phyloP scores from a whole-genome alignment of 2,888 invertebrate species.

The Chesias legatella region DNA sequence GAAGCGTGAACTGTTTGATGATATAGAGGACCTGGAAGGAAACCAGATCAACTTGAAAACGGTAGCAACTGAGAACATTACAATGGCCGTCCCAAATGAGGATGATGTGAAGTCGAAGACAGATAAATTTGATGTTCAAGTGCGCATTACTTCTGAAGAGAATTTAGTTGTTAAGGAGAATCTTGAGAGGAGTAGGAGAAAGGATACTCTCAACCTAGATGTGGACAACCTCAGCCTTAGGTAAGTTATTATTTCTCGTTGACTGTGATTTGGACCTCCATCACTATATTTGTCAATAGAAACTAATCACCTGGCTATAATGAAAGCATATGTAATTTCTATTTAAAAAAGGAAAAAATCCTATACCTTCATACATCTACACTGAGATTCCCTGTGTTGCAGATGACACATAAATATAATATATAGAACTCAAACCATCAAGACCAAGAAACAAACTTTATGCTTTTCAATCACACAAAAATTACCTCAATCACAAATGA shows the following conservation, averaged over 20 bases:
- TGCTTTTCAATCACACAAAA: no score
- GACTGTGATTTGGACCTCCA: not conserved
- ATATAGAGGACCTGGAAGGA: constrained; percentile 41
- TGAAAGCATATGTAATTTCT: no score
- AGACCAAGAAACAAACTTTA: no score
- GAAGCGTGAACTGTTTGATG: constrained; percentile 50
- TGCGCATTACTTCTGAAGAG: constrained; percentile 73
- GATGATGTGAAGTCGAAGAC: constrained; percentile 61
- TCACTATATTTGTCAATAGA: no score
- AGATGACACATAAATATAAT: no score
- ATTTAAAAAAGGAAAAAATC: no score
- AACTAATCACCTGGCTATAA: no score
- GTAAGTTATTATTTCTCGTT: constrained; percentile 35
- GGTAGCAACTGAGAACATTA: constrained; percentile 59
- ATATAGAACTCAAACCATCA: no score
- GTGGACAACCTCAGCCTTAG: constrained; percentile 78
- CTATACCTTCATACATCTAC: no score
- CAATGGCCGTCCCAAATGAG: constrained; percentile 74
- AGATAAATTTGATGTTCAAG: constrained; percentile 75
- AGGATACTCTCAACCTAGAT: constrained; percentile 74
- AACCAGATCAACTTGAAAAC: constrained; percentile 53
- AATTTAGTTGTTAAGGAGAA: constrained; percentile 66
- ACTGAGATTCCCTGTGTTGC: no score
- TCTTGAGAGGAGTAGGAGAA: constrained; percentile 50
- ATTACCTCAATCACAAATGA: no score